These are phyloP conservation scores for Mya arenaria DNA, from an alignment of 1,140 invertebrate species.

Conservation along the genomic window DNA sequence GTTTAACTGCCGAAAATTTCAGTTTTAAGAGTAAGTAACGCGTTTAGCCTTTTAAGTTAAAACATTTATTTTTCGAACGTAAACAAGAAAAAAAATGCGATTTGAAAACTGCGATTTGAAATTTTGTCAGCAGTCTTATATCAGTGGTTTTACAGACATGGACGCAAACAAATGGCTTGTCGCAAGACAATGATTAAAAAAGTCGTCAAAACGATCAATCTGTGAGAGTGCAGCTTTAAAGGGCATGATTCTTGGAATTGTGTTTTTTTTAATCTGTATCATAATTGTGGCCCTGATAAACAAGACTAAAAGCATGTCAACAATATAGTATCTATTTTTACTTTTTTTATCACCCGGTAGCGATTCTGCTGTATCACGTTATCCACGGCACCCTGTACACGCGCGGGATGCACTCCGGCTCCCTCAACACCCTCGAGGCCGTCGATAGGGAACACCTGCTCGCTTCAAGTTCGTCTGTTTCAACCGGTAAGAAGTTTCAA, in stretches of 20 bases:
- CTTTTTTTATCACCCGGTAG: background rate
- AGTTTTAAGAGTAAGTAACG: too few species aligned
- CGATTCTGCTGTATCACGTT: conserved; percentile 49
- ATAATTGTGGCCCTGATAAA: background rate
- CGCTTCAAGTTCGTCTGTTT: background rate
- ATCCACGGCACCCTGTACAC: conserved; percentile 44
- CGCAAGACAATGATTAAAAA: background rate
- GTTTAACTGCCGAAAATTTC: too few species aligned
- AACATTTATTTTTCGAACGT: too few species aligned
- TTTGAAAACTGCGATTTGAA: too few species aligned
- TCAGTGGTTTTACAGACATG: too few species aligned
- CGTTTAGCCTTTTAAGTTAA: too few species aligned
- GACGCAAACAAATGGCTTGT: background rate
- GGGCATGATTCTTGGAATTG: background rate
- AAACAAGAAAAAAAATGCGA: too few species aligned
- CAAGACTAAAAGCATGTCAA: background rate
- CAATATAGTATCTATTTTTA: background rate
- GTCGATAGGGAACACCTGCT: conserved; percentile 23
- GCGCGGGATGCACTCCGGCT: conserved; percentile 43
- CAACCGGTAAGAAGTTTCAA: background rate
- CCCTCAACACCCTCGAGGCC: conserved; percentile 38
- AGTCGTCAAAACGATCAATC: background rate
- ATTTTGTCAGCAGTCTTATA: too few species aligned
- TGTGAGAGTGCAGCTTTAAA: background rate
- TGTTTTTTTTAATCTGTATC: background rate